Conservation (phyloP, 2,797 vertebrate genomes). For the Mycteria americana region DNA sequence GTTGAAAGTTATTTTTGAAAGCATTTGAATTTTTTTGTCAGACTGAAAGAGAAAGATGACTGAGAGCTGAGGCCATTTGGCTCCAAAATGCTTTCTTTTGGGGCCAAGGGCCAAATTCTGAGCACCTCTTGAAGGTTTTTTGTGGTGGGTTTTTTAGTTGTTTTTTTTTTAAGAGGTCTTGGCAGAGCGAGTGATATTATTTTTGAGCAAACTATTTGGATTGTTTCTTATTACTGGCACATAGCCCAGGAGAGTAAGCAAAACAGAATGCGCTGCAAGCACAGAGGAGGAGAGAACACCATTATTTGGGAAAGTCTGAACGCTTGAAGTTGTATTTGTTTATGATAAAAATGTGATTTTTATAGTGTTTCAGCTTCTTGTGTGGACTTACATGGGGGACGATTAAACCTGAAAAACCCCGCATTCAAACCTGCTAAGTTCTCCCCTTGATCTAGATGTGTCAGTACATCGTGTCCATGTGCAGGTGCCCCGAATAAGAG, state of each 20-base stretch:
- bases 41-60: conserved; percentile 1
- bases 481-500: neutral
- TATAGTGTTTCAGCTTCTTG: neutral
- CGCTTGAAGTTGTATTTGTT: neutral
- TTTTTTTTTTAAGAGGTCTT: neutral
- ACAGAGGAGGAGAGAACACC: neutral
- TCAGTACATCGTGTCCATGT: fast-evolving
- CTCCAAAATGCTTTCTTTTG: neutral
- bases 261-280: conserved; percentile 18
- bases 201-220: conserved; percentile 26
- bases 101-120: neutral
- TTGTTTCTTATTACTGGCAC: conserved; percentile 56
- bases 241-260: conserved; percentile 17
- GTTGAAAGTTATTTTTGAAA: conserved; percentile 47
- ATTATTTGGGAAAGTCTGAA: neutral
- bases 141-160: neutral
- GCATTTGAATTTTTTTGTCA: neutral
- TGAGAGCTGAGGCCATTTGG: neutral
- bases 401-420: neutral
- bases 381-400: neutral
- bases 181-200: conserved; percentile 25
- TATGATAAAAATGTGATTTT: neutral
- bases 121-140: neutral
- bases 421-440: neutral
- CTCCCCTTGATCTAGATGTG: neutral